These are phyloP conservation scores for Phylloscopus trochiloides DNA, from an alignment of 2,113 vertebrate species.

Conservation along the genomic window DNA sequence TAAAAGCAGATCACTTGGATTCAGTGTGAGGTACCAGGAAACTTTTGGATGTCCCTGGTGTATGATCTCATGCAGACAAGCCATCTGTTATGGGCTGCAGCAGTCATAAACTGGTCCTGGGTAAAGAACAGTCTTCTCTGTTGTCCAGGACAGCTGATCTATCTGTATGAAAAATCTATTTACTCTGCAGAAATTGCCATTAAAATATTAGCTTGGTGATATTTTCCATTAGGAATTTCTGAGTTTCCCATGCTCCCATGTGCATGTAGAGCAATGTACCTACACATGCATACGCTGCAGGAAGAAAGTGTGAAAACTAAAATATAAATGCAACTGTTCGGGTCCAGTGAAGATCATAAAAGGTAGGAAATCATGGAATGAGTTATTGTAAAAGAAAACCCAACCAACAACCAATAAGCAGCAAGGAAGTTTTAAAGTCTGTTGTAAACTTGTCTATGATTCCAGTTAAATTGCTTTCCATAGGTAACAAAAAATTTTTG, in stretches of 20 bases:
- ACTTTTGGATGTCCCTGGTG: neutral
- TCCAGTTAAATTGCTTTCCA: neutral
- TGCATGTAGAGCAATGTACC: fast-evolving
- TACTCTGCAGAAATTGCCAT: neutral
- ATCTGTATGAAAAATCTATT: neutral
- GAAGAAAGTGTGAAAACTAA: neutral
- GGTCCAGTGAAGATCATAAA: neutral
- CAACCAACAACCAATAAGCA: neutral
- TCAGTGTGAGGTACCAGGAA: neutral
- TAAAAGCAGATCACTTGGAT: neutral
- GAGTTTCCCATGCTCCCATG: fast-evolving
- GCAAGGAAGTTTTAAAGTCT: neutral
- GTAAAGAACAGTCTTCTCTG: neutral
- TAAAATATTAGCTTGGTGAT: neutral
- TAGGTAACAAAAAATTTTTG: neutral
- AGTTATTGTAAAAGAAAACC: neutral
- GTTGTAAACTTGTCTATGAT: neutral
- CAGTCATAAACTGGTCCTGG: neutral
- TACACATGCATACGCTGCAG: neutral
- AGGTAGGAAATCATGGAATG: neutral
- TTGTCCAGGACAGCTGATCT: neutral
- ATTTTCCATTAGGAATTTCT: neutral
- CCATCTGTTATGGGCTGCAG: neutral
- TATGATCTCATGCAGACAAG: neutral
- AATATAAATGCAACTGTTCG: neutral